These are phyloP conservation scores for Poeciliopsis paucimaculata DNA, from an alignment of 2,797 vertebrate genomes.

Conservation along the genomic window DNA sequence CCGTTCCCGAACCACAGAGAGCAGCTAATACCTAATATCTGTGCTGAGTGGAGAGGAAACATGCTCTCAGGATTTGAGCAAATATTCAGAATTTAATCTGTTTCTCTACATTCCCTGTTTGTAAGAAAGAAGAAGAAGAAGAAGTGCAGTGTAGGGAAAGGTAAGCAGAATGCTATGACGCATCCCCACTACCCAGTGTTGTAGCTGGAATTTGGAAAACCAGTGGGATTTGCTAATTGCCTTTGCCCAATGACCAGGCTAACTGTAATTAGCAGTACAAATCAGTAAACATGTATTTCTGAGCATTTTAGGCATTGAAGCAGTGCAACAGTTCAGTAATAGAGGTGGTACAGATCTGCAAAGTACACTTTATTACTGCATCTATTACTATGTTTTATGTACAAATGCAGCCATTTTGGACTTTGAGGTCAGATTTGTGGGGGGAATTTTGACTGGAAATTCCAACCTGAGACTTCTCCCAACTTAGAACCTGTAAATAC, in stretches of 20 bases:
- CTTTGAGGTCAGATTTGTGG: background rate
- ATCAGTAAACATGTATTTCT: background rate
- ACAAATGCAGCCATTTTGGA: background rate
- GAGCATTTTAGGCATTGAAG: background rate
- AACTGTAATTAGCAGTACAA: background rate
- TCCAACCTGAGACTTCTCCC: background rate
- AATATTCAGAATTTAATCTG: background rate
- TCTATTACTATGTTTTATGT: background rate
- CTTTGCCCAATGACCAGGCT: background rate
- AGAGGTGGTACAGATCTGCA: background rate
- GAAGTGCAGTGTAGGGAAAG: background rate
- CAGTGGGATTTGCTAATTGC: background rate
- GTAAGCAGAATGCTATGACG: background rate
- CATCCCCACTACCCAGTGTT: background rate
- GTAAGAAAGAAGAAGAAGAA: background rate
- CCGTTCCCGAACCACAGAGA: background rate
- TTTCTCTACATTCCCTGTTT: background rate
- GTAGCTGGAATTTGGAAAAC: background rate
- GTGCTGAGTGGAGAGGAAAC: conserved; percentile 4
- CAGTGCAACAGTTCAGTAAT: background rate
- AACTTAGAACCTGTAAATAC: background rate
- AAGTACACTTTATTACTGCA: background rate
- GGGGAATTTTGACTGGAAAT: background rate
- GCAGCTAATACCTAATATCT: background rate
- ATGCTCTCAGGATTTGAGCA: background rate